Conservation (phyloP, 2,797 vertebrate species). For the Bufotes viridis region DNA sequence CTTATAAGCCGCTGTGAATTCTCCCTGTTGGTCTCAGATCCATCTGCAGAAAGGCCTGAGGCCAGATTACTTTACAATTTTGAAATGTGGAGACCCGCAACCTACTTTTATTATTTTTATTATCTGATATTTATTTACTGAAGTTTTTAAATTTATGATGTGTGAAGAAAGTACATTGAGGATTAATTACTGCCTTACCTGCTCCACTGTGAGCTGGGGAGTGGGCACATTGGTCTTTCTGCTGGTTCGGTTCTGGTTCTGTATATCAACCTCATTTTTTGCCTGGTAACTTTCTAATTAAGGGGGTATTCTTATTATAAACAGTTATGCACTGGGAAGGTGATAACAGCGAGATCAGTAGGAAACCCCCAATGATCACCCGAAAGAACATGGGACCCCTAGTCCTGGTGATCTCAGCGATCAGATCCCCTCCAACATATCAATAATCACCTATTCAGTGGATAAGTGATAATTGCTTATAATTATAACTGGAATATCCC, state of each 20-base stretch:
- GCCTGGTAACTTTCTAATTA: neutral
- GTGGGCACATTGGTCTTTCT: neutral
- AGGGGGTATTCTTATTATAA: no score
- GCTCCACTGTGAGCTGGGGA: neutral
- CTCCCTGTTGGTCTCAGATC: constrained; percentile 33
- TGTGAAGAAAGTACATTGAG: neutral
- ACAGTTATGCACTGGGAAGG: no score
- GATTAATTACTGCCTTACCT: neutral
- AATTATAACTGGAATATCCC: no score
- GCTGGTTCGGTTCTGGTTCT: neutral
- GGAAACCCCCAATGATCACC: no score
- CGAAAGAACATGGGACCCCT: no score
- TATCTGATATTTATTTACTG: constrained; percentile 40
- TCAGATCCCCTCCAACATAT: no score
- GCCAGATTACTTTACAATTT: constrained; percentile 43
- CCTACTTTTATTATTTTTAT: constrained; percentile 26
- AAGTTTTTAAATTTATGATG: constrained; percentile 15
- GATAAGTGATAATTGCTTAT: no score
- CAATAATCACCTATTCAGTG: no score
- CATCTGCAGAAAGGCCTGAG: constrained; percentile 16
- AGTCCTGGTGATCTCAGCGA: no score
- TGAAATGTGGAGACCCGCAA: constrained; percentile 28
- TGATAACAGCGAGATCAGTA: no score
- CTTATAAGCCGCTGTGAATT: constrained; percentile 26
- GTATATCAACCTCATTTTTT: neutral